Percentiles rank a stretch among this genome's conserved stretches.
Conservation (phyloP, 2,113 vertebrate species). For the Salvator merianae region DNA sequence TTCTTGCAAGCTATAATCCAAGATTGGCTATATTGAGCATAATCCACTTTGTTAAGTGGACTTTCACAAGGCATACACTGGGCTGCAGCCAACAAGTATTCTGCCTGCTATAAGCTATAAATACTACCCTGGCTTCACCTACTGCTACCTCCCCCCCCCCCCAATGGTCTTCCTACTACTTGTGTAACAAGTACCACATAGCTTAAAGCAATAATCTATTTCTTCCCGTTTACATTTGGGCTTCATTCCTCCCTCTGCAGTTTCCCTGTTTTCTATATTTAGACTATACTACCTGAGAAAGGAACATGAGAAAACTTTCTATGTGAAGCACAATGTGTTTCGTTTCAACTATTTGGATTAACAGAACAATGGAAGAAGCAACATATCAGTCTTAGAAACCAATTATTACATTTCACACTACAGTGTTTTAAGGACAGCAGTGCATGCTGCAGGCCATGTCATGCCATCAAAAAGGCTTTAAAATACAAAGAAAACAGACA, state of each 20-base stretch:
- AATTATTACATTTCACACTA: background rate
- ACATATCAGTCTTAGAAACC: background rate
- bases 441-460: background rate
- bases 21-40: too few relatives aligned
- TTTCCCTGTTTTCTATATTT: background rate
- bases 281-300: background rate
- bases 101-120: too few relatives aligned
- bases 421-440: background rate
- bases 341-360: too few relatives aligned
- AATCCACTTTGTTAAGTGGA: too few relatives aligned
- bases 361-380: background rate
- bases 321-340: background rate
- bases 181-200: too few relatives aligned
- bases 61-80: too few relatives aligned
- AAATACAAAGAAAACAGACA: background rate
- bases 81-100: too few relatives aligned
- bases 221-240: too few relatives aligned
- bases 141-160: too few relatives aligned
- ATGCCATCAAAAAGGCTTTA: background rate
- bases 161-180: too few relatives aligned
- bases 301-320: background rate
- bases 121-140: too few relatives aligned
- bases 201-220: background rate
- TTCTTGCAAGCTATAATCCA: too few relatives aligned
- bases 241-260: background rate